Base-by-base conservation (phyloP, 2,113 vertebrate species). In the Coracopsis vasa region DNA sequence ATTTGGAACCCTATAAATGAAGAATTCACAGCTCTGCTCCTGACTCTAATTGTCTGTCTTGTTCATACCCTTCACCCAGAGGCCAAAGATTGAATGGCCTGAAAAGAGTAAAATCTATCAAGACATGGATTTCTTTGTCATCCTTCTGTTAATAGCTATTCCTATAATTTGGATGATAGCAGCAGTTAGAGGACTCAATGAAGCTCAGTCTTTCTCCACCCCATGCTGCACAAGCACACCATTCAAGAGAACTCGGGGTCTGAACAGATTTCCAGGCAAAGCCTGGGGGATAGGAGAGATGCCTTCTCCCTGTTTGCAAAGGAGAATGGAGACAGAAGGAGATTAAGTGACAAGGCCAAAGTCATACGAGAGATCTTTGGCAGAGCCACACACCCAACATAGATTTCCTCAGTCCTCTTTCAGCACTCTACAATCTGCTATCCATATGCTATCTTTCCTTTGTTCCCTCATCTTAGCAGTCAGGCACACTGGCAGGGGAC, bases 391-490 rank as follows among this genome's bases (percentile, higher is more conserved):
- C 95, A 86, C 88, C 90, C 93, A 96, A 93, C 93, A 95, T 95
- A 94, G 95, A 96, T 97, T 96, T 96, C 92, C 91, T 90, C 92
- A 94, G 93, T 96, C 94, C 95, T 93, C 82, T 88, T 51, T 88
- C 92, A 93, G 95, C 44, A 4, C 93, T 96, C 92, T 95, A 93
- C 95, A 97, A 96, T 97, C 95, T 95, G 96, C 95, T 95, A 96
- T 96, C 96, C 94, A 97, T 96, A 97, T 96, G 96, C 92, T 95
- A 96, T 95, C 94, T 93, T 93, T 96, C 95, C 94, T 97, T 96
- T 97, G 94, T 96, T 96, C 94, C 86, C 88, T 80, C 92, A 93
- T 75, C 92, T 90, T 81, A 78, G 93, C 94, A 96, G 90, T 47
- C 94, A 93, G 90, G 95, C 95, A 78, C 92, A 88, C 83, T 97